Conservation (phyloP, 2,113 vertebrate species). For the Istiophorus platypterus region DNA sequence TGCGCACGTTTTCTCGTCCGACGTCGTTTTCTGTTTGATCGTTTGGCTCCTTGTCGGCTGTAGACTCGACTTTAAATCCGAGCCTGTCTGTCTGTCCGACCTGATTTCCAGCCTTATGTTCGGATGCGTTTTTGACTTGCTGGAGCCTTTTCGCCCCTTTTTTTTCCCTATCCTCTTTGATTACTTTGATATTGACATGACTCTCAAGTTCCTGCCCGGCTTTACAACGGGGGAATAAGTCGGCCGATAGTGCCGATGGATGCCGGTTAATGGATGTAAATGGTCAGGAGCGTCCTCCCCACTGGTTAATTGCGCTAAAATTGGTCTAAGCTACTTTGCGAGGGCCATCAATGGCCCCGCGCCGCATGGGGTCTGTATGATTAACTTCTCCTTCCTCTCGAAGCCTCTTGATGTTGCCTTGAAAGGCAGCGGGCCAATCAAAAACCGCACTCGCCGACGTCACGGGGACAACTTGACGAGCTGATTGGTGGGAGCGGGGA, state of each 20-base stretch:
- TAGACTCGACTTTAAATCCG: too few species aligned
- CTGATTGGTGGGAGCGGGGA: slow-evolving; percentile 80
- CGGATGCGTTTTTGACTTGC: neutral
- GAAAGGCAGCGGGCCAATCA: slow-evolving; percentile 79
- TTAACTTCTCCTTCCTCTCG: slow-evolving; percentile 85
- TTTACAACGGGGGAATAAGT: slow-evolving; percentile 40
- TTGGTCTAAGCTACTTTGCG: slow-evolving; percentile 85
- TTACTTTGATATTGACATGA: slow-evolving; percentile 38
- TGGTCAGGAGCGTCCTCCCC: slow-evolving; percentile 80
- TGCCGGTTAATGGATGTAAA: slow-evolving; percentile 79
- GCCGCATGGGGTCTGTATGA: slow-evolving; percentile 86
- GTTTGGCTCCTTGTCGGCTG: neutral
- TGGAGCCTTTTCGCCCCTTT: neutral
- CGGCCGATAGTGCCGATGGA: slow-evolving; percentile 54
- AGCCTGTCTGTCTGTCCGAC: too few species aligned
- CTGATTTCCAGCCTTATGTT: neutral
- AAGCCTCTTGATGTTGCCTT: slow-evolving; percentile 80
- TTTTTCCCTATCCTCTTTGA: neutral
- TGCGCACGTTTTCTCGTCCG: slow-evolving; percentile 35
- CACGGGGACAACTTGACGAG: slow-evolving; percentile 55
- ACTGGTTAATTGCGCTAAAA: slow-evolving; percentile 88
- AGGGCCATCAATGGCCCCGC: slow-evolving; percentile 81
- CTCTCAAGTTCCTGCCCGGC: slow-evolving; percentile 30
- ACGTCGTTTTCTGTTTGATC: slow-evolving; percentile 31
- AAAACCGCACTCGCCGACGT: slow-evolving; percentile 59